Evolutionary conservation across 2,888 invertebrate genomes (phyloP).

Genomic region (Himalopsyche anomala): DNA sequence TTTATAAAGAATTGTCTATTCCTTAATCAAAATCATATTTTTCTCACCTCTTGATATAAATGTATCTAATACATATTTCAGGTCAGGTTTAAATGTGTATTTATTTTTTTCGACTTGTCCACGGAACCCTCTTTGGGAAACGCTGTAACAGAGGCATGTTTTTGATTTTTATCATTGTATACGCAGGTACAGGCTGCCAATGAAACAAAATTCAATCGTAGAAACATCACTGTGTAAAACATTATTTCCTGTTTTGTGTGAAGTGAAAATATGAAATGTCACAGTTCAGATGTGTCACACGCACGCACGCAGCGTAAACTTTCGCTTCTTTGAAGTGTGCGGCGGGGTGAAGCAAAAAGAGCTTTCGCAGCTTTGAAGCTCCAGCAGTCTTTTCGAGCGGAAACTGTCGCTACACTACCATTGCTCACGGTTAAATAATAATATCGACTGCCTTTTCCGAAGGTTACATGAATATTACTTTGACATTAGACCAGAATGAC

Average conservation of each 20-base stretch:
- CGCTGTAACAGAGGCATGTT: too few relatives aligned
- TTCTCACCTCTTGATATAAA: too few relatives aligned
- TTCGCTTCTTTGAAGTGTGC: conserved; percentile 20
- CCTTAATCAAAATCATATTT: too few relatives aligned
- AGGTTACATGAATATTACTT: conserved; percentile 26
- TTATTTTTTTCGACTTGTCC: too few relatives aligned
- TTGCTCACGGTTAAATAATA: too few relatives aligned
- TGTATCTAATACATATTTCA: too few relatives aligned
- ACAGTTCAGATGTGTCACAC: conserved; percentile 33
- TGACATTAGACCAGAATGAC: background rate
- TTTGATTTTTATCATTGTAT: too few relatives aligned
- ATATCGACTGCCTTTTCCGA: background rate
- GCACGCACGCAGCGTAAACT: conserved; percentile 31
- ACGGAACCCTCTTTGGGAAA: too few relatives aligned
- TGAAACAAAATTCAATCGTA: conserved; percentile 27
- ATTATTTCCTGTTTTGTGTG: conserved; percentile 31
- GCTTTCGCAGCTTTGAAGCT: conserved; percentile 31
- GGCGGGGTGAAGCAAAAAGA: background rate
- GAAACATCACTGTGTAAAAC: background rate
- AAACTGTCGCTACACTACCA: conserved; percentile 16
- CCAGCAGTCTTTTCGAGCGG: background rate
- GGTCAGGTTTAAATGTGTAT: too few relatives aligned
- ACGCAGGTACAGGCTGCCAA: background rate
- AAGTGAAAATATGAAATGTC: conserved; percentile 33
- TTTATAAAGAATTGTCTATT: too few relatives aligned